Evolutionary conservation across 2,113 vertebrate genomes (phyloP).

Genomic region (Crotalus viridis): DNA sequence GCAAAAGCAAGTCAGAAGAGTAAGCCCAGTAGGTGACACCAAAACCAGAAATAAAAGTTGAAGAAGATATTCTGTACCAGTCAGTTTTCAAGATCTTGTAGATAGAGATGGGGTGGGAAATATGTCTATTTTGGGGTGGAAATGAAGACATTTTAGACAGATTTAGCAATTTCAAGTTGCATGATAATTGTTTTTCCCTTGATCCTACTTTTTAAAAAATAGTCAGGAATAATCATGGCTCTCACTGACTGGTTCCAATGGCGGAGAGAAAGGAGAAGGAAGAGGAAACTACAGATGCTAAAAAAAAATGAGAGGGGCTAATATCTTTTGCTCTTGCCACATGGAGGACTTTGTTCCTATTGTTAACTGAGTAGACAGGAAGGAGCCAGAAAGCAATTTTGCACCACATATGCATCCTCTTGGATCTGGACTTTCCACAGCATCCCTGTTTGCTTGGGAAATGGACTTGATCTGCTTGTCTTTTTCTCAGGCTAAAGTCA

Average conservation of each 20-base stretch:
- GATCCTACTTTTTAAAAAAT: neutral
- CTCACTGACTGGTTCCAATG: neutral
- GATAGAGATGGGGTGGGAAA: neutral
- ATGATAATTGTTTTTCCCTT: neutral
- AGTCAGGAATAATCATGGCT: neutral
- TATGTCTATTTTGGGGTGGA: neutral
- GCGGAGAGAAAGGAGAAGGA: neutral
- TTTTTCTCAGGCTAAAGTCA: neutral
- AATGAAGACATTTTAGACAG: neutral
- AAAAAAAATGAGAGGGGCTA: neutral
- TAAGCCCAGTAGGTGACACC: neutral
- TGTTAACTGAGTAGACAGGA: neutral
- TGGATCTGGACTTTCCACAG: neutral
- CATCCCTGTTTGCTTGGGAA: neutral
- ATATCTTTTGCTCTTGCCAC: neutral
- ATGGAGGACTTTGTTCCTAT: neutral
- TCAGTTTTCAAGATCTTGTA: neutral
- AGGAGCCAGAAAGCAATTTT: neutral
- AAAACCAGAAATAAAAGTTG: neutral
- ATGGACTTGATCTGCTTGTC: neutral
- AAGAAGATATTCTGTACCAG: neutral
- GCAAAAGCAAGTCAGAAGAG: neutral
- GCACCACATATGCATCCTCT: neutral
- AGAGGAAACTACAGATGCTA: neutral
- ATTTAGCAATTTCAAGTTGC: neutral